Conservation (phyloP, 2,888 invertebrate genomes). For the Standfussiana lucernea region DNA sequence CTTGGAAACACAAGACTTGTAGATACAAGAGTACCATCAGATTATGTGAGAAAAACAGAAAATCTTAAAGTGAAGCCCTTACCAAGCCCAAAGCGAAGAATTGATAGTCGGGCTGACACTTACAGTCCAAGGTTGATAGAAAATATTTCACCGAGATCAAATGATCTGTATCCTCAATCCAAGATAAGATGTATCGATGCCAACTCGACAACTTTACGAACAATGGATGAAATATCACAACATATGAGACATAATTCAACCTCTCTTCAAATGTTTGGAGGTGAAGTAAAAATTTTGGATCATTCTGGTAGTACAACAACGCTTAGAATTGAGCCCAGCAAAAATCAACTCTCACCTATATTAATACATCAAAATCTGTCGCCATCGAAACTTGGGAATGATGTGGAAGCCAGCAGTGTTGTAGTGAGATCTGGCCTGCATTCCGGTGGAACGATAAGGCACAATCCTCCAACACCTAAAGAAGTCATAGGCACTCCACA, state of each 20-base stretch:
- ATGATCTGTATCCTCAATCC: constrained; percentile 85
- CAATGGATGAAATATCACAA: constrained; percentile 91
- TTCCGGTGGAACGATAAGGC: constrained; percentile 95
- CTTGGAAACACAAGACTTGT: constrained; percentile 95
- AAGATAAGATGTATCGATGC: constrained; percentile 89
- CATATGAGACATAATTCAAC: constrained; percentile 90
- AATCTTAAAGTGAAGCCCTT: constrained; percentile 80
- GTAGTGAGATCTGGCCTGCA: constrained; percentile 95
- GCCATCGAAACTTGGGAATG: constrained; percentile 84
- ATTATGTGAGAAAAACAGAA: constrained; percentile 84
- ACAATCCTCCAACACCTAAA: constrained; percentile 90
- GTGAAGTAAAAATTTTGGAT: constrained; percentile 94
- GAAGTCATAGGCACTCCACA: constrained; percentile 83
- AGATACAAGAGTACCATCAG: constrained; percentile 89
- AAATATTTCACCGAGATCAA: constrained; percentile 84
- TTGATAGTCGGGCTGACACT: constrained; percentile 83
- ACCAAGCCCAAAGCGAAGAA: constrained; percentile 85
- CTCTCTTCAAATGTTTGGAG: constrained; percentile 93
- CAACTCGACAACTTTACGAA: constrained; percentile 86
- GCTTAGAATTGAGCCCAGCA: constrained; percentile 92
- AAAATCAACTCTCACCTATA: constrained; percentile 90
- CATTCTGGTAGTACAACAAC: constrained; percentile 93
- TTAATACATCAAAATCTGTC: constrained; percentile 87
- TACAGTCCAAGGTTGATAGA: constrained; percentile 85
- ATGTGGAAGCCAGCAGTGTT: constrained; percentile 92